Percentiles rank a stretch among this genome's conserved stretches.
Conservation (phyloP, 1,140 invertebrate species). For the Physella acuta region DNA sequence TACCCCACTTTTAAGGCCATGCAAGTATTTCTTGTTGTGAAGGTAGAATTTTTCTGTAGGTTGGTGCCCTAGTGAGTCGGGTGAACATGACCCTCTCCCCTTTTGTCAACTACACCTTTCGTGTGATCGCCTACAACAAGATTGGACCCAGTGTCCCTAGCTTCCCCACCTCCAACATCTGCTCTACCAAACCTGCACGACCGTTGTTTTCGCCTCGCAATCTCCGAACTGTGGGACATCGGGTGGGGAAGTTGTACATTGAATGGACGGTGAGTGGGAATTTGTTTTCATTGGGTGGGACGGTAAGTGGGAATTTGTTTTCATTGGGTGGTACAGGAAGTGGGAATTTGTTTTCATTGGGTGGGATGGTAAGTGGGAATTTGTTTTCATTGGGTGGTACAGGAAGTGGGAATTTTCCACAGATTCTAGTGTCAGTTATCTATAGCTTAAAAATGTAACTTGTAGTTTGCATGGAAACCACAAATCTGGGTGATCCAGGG, state of each 20-base stretch:
- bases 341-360: neutral
- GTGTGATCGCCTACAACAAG: conserved; percentile 90
- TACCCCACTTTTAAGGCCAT: too few species aligned
- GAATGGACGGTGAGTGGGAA: conserved; percentile 77
- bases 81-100: conserved; percentile 61
- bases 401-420: too few species aligned
- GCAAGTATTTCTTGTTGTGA: too few species aligned
- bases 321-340: conserved; percentile 86
- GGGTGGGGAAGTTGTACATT: conserved; percentile 88
- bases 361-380: conserved; percentile 73
- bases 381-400: too few species aligned
- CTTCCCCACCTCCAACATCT: conserved; percentile 53
- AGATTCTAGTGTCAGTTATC: too few species aligned
- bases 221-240: conserved; percentile 84
- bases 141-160: conserved; percentile 69
- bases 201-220: conserved; percentile 94
- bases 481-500: too few species aligned
- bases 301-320: conserved; percentile 63
- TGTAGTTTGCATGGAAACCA: too few species aligned
- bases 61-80: conserved; percentile 33
- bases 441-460: too few species aligned
- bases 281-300: too few species aligned
- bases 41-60: neutral
- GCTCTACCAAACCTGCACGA: conserved; percentile 69
- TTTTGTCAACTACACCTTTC: conserved; percentile 95